Percentiles rank a stretch among this genome's conserved stretches.
Conservation (phyloP, 2,888 invertebrate species). For the Belgica antarctica region DNA sequence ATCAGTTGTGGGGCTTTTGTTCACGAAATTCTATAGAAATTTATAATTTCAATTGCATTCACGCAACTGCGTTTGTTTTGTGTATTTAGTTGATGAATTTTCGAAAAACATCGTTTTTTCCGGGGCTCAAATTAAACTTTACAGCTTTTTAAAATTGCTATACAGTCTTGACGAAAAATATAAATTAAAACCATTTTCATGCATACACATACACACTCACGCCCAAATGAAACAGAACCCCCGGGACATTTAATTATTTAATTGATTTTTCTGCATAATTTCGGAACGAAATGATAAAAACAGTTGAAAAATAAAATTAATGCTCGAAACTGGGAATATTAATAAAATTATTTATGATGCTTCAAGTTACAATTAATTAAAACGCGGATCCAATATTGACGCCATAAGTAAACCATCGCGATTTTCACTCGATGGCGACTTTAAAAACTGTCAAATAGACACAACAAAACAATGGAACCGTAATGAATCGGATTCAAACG, state of each 20-base stretch:
- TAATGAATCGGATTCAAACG: conserved; percentile 15
- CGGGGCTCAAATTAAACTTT: conserved; percentile 25
- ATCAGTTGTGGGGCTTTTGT: not conserved
- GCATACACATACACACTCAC: too few relatives aligned
- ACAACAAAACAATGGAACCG: not conserved
- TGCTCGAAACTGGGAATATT: not conserved
- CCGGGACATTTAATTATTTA: conserved; percentile 38
- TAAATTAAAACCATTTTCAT: conserved; percentile 30
- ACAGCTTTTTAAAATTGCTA: conserved; percentile 1
- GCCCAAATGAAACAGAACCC: not conserved
- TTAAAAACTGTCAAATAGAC: not conserved
- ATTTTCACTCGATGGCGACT: not conserved
- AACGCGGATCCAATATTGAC: not conserved
- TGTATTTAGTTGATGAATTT: conserved; percentile 22
- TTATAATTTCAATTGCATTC: conserved; percentile 4
- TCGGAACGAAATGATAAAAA: conserved; percentile 22
- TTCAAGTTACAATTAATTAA: conserved; percentile 29
- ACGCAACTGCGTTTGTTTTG: conserved; percentile 41
- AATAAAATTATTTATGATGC: conserved; percentile 22
- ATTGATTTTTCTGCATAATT: conserved; percentile 43
- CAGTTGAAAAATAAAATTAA: conserved; percentile 36
- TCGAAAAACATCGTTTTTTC: conserved; percentile 16
- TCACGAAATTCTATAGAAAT: not conserved
- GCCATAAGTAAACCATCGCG: not conserved
- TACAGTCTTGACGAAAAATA: conserved; percentile 1